Evolutionary conservation across 1,140 invertebrate genomes (phyloP).

Genomic region (Papilio helenus): DNA sequence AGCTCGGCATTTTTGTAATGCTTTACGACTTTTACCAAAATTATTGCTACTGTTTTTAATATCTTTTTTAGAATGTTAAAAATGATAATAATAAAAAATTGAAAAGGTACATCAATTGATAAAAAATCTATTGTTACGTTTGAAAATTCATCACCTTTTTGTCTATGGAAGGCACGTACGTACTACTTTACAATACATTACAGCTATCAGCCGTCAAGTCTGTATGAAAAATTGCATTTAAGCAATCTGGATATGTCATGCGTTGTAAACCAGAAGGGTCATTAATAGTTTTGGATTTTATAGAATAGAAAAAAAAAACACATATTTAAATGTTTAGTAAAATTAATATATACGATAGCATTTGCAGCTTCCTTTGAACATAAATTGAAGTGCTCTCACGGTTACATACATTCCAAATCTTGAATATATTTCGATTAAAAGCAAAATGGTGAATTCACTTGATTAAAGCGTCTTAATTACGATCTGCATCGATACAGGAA

Average conservation of each 20-base stretch:
- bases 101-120: not conserved
- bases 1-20: not conserved
- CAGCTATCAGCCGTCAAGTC: too few relatives aligned
- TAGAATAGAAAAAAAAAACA: too few relatives aligned
- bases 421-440: slow-evolving; percentile 2
- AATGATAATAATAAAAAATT: not conserved
- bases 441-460: slow-evolving; percentile 8
- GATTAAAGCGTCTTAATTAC: slow-evolving; percentile 21
- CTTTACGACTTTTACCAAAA: not conserved
- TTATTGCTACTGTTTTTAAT: not conserved
- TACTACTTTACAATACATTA: too few relatives aligned
- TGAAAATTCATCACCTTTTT: not conserved
- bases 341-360: not conserved
- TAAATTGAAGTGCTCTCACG: not conserved
- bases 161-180: too few relatives aligned
- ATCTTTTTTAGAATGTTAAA: not conserved
- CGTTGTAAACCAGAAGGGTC: not conserved
- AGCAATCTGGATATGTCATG: not conserved
- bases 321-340: not conserved
- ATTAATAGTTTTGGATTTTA: not conserved
- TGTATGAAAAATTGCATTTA: too few relatives aligned
- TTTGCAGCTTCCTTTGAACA: not conserved
- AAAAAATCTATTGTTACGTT: not conserved
- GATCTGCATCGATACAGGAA: not conserved
- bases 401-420: not conserved